phyloP scores from a whole-genome alignment of 2,888 invertebrate genomes.

The Papilio elwesi region DNA sequence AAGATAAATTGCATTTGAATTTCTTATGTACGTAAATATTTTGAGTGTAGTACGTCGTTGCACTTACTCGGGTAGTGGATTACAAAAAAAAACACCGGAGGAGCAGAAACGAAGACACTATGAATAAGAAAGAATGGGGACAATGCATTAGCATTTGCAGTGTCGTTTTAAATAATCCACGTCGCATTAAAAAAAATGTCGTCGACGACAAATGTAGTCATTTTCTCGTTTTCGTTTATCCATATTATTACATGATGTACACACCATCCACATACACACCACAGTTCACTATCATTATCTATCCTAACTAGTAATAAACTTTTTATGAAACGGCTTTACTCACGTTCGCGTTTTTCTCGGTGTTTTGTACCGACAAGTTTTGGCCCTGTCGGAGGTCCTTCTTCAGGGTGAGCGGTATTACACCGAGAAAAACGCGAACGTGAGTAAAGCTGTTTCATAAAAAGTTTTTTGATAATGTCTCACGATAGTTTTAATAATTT shows the following conservation, averaged over 20 bases:
- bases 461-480: too few relatives aligned
- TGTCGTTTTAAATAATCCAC: slow-evolving; percentile 36
- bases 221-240: not conserved
- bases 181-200: slow-evolving; percentile 24
- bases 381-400: too few relatives aligned
- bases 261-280: not conserved
- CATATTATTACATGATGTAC: slow-evolving; percentile 4
- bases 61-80: slow-evolving; percentile 10
- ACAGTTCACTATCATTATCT: too few relatives aligned
- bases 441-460: too few relatives aligned
- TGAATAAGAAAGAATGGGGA: slow-evolving; percentile 29
- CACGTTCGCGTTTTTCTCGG: too few relatives aligned
- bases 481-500: too few relatives aligned
- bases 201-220: slow-evolving; percentile 1
- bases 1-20: not conserved
- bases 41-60: not conserved
- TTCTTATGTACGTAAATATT: slow-evolving; percentile 15
- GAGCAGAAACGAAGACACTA: slow-evolving; percentile 11
- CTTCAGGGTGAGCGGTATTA: too few relatives aligned
- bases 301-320: too few relatives aligned
- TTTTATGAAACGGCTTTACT: too few relatives aligned
- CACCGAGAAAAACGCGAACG: too few relatives aligned
- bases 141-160: slow-evolving; percentile 33
- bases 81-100: slow-evolving; percentile 2
- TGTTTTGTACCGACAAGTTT: too few relatives aligned